Evolutionary conservation across 1,140 invertebrate species (phyloP).

Genomic region (Ostrea edulis): DNA sequence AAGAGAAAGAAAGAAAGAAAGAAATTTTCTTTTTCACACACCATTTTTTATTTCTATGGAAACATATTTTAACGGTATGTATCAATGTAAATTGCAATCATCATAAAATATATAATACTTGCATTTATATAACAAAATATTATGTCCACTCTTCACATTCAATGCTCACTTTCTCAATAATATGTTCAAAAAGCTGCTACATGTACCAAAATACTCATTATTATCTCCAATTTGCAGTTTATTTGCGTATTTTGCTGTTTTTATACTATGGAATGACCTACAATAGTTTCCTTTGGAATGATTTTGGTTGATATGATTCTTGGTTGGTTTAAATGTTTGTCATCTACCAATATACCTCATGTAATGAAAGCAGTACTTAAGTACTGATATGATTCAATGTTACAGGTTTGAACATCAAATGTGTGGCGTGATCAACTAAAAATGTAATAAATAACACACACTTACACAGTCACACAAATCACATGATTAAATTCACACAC

Average conservation of each 20-base stretch:
- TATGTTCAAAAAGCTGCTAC: constrained; percentile 10
- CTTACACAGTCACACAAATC: neutral
- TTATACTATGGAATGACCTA: constrained; percentile 26
- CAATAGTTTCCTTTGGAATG: neutral
- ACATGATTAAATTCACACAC: neutral
- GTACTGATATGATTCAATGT: neutral
- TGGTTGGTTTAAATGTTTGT: neutral
- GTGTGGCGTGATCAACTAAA: constrained; percentile 8
- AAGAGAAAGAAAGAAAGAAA: neutral
- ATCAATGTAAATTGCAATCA: constrained; percentile 24
- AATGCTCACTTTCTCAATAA: constrained; percentile 1
- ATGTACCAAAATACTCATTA: constrained; percentile 11
- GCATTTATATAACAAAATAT: constrained; percentile 37
- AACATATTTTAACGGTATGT: constrained; percentile 32
- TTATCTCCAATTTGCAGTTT: neutral
- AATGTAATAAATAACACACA: constrained; percentile 29
- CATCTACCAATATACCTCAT: neutral
- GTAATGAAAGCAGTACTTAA: neutral
- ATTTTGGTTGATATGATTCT: constrained; percentile 20
- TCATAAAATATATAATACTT: constrained; percentile 40
- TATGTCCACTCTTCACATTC: neutral
- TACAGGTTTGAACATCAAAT: constrained; percentile 15
- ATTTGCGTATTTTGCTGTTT: constrained; percentile 9
- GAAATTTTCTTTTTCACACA: constrained; percentile 10
- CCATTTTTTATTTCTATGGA: constrained; percentile 37